Evolutionary conservation across 2,797 vertebrate species (phyloP).

Genomic region (Octomys mimax): DNA sequence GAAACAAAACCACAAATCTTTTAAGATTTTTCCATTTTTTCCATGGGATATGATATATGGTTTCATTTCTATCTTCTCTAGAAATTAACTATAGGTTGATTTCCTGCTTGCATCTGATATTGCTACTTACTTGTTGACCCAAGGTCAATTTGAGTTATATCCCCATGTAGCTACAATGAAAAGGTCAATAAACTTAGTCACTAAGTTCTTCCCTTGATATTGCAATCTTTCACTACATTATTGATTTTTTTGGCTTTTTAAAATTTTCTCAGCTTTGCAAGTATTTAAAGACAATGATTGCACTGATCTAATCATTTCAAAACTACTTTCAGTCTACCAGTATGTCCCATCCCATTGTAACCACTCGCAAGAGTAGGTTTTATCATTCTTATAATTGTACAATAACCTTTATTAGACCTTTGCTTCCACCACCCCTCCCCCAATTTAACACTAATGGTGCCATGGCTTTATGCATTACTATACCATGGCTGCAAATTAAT

Average conservation of each 20-base stretch:
- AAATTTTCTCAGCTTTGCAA: slow-evolving; percentile 1
- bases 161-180: not conserved
- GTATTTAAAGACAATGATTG: not conserved
- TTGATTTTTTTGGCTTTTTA: not conserved
- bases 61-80: slow-evolving; percentile 21
- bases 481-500: not conserved
- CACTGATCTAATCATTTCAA: not conserved
- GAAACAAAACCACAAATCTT: not conserved
- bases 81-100: not conserved
- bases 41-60: not conserved
- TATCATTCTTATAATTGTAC: not conserved
- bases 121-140: not conserved
- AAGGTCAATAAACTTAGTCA: not conserved
- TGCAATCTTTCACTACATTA: not conserved
- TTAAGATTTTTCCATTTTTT: not conserved
- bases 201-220: not conserved
- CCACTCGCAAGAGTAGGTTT: not conserved
- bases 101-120: not conserved
- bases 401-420: not conserved
- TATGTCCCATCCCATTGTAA: not conserved
- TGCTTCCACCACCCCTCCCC: not conserved
- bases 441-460: not conserved
- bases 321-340: not conserved
- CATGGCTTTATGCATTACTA: not conserved
- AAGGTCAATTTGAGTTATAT: not conserved